Percentiles rank a stretch among this genome's conserved stretches.
Conservation (phyloP, 2,113 vertebrate species). For the Rhinopomastus cyanomelas region DNA sequence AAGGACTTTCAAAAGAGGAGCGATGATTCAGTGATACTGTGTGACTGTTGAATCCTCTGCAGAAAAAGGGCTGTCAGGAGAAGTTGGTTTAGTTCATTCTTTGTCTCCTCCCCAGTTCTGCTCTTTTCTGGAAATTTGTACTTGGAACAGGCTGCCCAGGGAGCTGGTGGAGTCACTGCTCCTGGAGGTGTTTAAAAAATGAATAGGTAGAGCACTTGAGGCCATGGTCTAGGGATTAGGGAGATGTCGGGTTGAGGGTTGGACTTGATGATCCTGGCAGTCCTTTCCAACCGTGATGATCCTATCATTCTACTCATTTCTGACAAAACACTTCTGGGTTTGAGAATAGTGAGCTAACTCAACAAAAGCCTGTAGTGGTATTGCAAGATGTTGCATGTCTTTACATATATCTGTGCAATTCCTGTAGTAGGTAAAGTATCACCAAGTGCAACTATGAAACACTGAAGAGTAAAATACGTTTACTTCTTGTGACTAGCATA, state of each 20-base stretch:
- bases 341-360: not conserved
- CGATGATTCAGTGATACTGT: not conserved
- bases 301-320: no score
- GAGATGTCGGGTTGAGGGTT: no score
- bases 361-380: not conserved
- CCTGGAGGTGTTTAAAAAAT: no score
- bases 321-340: not conserved
- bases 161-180: no score
- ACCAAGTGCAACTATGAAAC: not conserved
- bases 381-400: not conserved
- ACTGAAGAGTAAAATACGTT: not conserved
- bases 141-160: no score
- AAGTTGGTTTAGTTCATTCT: not conserved
- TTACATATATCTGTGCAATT: not conserved
- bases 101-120: not conserved
- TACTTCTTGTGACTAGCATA: not conserved
- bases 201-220: no score
- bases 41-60: not conserved
- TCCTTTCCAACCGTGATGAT: no score
- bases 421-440: not conserved
- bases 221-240: no score
- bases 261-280: no score
- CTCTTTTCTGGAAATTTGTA: not conserved
- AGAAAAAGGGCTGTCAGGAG: not conserved
- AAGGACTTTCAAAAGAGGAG: not conserved